Base-by-base conservation (phyloP, 2,888 invertebrate genomes). In the Nephrotoma guestfalica region DNA sequence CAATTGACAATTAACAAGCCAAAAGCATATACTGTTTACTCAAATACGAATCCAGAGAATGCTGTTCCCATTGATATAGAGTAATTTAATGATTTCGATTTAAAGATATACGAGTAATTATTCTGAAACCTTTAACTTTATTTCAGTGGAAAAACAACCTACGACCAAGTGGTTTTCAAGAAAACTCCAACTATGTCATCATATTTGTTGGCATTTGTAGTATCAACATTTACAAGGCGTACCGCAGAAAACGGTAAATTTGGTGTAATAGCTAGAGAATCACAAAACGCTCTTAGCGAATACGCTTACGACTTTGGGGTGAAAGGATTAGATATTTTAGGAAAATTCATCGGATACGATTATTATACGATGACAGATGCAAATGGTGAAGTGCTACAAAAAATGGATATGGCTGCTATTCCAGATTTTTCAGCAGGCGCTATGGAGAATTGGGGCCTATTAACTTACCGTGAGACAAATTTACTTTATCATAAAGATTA, bases 371-470 rank as follows among this genome's bases (percentile, higher is more conserved):
- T 86, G 86, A 4, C 0, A 71, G 9, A 71, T 30, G 71, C 30
- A 30, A 30, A 71, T 71, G 30, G 9, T 9, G 30, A 18, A 2
- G 93, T 93, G 87, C 92, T 95, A 87, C 92, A 94, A 4, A 97
- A 97, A 90, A 93, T 97, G 90, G 96, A 97, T 89, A 94, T 97
- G 89, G 94, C 97, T 13, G 97, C 96, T 0, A 93, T 98, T 87
- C 95, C 96, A 0, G 96, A 97, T 90, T 97, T 97, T 90, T 93
- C 93, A 85, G 95, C 96, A 88, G 96, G 96, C 84, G 97, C 97
- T 86, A 97, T 97, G 97, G 97, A 97, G 90, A 97, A 98, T 90
- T 97, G 97, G 97, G 97, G 97, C 6, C 92, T 97, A 41, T 93
- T 97, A 7, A 97, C 96, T 3, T 97, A 96, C 91, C 91, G 95